Evolutionary conservation across 1,140 invertebrate genomes (phyloP).

Genomic region (Drosophila teissieri): DNA sequence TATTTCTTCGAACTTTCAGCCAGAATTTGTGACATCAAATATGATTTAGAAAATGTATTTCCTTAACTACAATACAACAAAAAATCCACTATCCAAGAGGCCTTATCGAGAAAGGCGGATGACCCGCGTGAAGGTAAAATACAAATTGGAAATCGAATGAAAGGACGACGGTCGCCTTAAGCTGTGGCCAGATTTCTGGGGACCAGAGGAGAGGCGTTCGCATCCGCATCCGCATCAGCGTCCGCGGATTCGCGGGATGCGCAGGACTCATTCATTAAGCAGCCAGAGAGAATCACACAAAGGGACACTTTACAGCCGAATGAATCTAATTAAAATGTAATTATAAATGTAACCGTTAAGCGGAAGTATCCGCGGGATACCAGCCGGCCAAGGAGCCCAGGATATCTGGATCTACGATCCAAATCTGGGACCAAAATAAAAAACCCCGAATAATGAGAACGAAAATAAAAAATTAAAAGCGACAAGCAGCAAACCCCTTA

Average conservation of each 20-base stretch:
- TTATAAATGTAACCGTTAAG: slow-evolving; percentile 84
- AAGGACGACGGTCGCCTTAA: slow-evolving; percentile 45
- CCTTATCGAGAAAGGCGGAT: background rate
- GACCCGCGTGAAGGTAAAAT: slow-evolving; percentile 19
- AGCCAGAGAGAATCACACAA: slow-evolving; percentile 65
- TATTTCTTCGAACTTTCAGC: no score
- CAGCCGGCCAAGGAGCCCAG: slow-evolving; percentile 50
- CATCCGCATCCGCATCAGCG: slow-evolving; percentile 23
- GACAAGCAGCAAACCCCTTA: slow-evolving; percentile 77
- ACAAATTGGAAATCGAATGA: slow-evolving; percentile 77
- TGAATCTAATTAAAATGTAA: slow-evolving; percentile 85
- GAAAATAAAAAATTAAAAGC: slow-evolving; percentile 71
- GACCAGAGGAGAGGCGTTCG: slow-evolving; percentile 24
- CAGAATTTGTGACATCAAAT: no score
- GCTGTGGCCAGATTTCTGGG: slow-evolving; percentile 39
- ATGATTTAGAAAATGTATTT: no score
- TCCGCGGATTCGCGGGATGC: slow-evolving; percentile 16
- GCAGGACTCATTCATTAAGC: slow-evolving; percentile 76
- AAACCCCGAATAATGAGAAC: slow-evolving; percentile 68
- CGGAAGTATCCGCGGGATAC: slow-evolving; percentile 84
- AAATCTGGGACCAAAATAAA: slow-evolving; percentile 17
- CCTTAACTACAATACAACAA: no score
- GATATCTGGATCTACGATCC: slow-evolving; percentile 13
- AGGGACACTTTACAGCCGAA: slow-evolving; percentile 84
- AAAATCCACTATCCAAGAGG: background rate